phyloP scores from a whole-genome alignment of 1,140 invertebrate species.

The Sminthurides bifidus region DNA sequence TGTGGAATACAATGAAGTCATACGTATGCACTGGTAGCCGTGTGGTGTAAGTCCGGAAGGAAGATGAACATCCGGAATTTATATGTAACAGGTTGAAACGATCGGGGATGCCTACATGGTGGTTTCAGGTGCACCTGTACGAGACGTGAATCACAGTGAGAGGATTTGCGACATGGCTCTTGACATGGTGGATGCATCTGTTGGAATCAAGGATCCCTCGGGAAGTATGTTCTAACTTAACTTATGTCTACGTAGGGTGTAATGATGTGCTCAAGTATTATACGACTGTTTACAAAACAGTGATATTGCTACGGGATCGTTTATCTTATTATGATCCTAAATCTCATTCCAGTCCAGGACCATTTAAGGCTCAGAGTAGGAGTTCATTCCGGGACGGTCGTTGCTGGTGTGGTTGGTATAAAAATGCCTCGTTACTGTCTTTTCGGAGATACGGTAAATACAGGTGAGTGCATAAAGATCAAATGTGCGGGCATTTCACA shows the following conservation, averaged over 20 bases:
- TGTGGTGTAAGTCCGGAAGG: no score
- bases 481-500: slow-evolving; percentile 16
- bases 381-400: slow-evolving; percentile 73
- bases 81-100: slow-evolving; percentile 68
- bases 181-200: slow-evolving; percentile 89
- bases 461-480: slow-evolving; percentile 34
- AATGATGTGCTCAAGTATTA: neutral
- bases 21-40: no score
- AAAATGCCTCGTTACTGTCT: slow-evolving; percentile 93
- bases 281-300: neutral
- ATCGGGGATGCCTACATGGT: slow-evolving; percentile 51
- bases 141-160: slow-evolving; percentile 77
- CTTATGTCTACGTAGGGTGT: neutral
- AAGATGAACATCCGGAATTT: no score
- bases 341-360: slow-evolving; percentile 12
- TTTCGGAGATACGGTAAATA: slow-evolving; percentile 87
- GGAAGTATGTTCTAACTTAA: slow-evolving; percentile 47
- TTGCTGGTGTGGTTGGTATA: slow-evolving; percentile 85
- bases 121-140: slow-evolving; percentile 66
- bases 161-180: slow-evolving; percentile 91
- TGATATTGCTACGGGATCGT: neutral
- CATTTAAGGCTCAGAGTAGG: slow-evolving; percentile 82
- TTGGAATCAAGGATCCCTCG: slow-evolving; percentile 77
- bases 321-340: neutral
- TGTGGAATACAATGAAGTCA: no score